These are phyloP conservation scores for Ditylenchus dipsaci DNA, from an alignment of 1,140 invertebrate species.

Conservation along the genomic window DNA sequence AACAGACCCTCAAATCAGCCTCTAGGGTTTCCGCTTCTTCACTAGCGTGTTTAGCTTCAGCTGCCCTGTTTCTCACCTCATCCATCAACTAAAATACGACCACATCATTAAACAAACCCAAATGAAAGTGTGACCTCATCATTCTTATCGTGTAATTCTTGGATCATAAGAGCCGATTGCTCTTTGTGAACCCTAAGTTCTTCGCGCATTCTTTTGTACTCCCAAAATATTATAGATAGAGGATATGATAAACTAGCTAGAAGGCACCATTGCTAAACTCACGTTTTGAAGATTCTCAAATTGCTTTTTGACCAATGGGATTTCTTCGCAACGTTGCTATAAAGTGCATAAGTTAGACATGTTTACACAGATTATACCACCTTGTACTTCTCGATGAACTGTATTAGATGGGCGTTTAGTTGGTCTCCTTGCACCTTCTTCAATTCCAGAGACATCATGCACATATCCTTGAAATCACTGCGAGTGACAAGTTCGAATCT, in stretches of 20 bases:
- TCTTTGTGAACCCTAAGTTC: neutral
- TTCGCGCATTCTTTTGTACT: neutral
- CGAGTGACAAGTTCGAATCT: neutral
- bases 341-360: neutral
- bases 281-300: neutral
- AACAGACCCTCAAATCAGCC: neutral
- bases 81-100: neutral
- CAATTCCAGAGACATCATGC: neutral
- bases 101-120: neutral
- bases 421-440: neutral
- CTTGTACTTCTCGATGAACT: neutral
- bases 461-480: neutral
- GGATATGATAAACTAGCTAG: neutral
- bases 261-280: neutral
- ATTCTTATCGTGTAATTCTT: neutral
- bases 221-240: neutral
- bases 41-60: neutral
- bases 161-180: neutral
- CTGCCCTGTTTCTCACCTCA: neutral
- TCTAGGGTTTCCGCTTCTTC: neutral
- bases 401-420: neutral
- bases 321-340: neutral
- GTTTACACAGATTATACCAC: neutral
- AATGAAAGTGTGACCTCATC: neutral
- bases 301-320: neutral